These are phyloP conservation scores for Hirudo medicinalis DNA, from an alignment of 1,140 invertebrate species.

Conservation along the genomic window DNA sequence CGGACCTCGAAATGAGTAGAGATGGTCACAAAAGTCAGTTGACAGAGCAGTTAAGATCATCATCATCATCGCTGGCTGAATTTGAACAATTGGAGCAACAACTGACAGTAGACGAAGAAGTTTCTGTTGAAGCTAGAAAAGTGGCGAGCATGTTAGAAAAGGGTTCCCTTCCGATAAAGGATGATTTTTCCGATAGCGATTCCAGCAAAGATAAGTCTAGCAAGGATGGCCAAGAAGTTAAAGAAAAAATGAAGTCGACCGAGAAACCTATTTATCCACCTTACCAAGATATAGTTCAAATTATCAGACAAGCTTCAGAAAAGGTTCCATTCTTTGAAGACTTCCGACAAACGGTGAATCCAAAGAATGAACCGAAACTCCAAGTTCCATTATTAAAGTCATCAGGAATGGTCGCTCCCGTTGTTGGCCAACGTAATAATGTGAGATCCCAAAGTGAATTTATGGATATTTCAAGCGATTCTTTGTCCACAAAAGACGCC, in stretches of 20 bases:
- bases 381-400: conserved; percentile 31
- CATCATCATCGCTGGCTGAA: conserved; percentile 35
- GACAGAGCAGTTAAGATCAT: conserved; percentile 33
- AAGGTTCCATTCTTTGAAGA: conserved; percentile 55
- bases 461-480: conserved; percentile 13
- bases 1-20: conserved; percentile 7
- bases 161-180: conserved; percentile 49
- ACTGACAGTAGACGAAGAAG: conserved; percentile 30
- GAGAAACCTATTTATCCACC: conserved; percentile 12
- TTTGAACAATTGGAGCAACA: conserved; percentile 38
- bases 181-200: conserved; percentile 10
- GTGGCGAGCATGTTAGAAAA: conserved; percentile 59
- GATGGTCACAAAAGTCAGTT: neutral
- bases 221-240: neutral
- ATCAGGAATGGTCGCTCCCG: conserved; percentile 48
- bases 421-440: conserved; percentile 36
- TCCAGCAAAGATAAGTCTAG: neutral
- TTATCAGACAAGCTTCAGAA: conserved; percentile 42
- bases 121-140: conserved; percentile 38
- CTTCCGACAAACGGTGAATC: conserved; percentile 48
- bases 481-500: neutral
- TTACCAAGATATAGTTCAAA: conserved; percentile 23
- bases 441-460: conserved; percentile 17
- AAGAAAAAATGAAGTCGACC: neutral
- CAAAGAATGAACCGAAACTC: conserved; percentile 54